Percentiles rank a stretch among this genome's conserved stretches.
Conservation (phyloP, 2,797 vertebrate genomes). For the Tenualosa ilisha region DNA sequence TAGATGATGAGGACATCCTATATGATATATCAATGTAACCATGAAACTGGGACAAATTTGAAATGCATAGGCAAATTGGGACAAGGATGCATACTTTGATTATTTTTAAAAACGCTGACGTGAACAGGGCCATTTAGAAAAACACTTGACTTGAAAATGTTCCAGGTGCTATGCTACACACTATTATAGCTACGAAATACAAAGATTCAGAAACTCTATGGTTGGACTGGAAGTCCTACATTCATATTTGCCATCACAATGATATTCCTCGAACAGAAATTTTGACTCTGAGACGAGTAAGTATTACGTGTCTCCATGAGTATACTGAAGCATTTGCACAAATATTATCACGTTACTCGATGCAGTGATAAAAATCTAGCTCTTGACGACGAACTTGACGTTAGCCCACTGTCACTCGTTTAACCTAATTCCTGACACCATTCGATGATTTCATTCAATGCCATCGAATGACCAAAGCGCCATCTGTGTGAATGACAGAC, state of each 20-base stretch:
- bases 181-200: not conserved
- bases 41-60: not conserved
- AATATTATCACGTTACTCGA: not conserved
- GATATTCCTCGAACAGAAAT: not conserved
- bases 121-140: not conserved
- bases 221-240: not conserved
- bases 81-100: not conserved
- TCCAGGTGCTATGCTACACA: not conserved
- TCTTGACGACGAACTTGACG: not conserved
- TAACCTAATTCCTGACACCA: constrained; percentile 23
- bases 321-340: not conserved
- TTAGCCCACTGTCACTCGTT: constrained; percentile 6
- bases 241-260: not conserved
- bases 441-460: constrained; percentile 19
- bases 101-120: not conserved
- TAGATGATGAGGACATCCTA: not conserved
- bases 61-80: not conserved
- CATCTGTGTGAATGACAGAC: constrained; percentile 10
- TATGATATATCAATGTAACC: not conserved
- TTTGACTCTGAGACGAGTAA: not conserved
- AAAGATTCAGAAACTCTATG: not conserved
- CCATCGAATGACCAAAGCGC: not conserved
- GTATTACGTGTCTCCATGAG: not conserved
- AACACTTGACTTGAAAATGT: not conserved
- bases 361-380: not conserved